phyloP scores from a whole-genome alignment of 1,140 invertebrate genomes.

The Lucilia cuprina region DNA sequence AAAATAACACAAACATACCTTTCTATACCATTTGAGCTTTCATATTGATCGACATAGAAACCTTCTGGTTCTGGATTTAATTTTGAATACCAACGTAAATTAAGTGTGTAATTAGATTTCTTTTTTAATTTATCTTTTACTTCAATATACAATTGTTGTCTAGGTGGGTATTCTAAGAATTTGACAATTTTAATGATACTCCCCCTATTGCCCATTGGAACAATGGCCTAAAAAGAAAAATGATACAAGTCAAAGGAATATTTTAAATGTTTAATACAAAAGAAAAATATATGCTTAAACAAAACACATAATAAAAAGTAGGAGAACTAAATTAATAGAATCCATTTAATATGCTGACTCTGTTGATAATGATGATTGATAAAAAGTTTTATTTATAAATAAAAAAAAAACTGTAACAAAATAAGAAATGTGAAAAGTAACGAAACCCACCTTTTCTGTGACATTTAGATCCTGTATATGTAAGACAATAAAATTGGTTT shows the following conservation, averaged over 20 bases:
- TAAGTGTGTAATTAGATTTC: conserved; percentile 83
- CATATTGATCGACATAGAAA: conserved; percentile 91
- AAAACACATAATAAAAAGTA: not conserved
- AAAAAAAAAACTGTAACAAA: not conserved
- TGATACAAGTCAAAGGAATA: not conserved
- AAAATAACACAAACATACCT: conserved; percentile 68
- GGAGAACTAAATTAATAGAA: not conserved
- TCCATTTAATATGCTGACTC: not conserved
- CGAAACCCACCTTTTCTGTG: conserved; percentile 73
- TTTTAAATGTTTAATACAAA: not conserved
- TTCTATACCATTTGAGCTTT: conserved; percentile 74
- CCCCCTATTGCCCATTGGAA: conserved; percentile 71
- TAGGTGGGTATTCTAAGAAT: conserved; percentile 79
- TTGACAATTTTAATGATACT: conserved; percentile 75
- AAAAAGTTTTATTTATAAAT: not conserved
- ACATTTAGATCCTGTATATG: conserved; percentile 91
- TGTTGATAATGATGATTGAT: not conserved
- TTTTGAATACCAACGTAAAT: conserved; percentile 81
- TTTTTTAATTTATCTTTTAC: conserved; percentile 80
- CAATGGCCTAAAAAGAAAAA: conserved; percentile 68
- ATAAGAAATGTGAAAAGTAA: not conserved
- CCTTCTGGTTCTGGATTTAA: conserved; percentile 84
- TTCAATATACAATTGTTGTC: conserved; percentile 88
- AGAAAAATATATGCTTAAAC: not conserved
- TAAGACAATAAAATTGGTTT: conserved; percentile 88